Base-by-base conservation (phyloP, 2,888 invertebrate genomes). In the Gandaritis pyraliata region DNA sequence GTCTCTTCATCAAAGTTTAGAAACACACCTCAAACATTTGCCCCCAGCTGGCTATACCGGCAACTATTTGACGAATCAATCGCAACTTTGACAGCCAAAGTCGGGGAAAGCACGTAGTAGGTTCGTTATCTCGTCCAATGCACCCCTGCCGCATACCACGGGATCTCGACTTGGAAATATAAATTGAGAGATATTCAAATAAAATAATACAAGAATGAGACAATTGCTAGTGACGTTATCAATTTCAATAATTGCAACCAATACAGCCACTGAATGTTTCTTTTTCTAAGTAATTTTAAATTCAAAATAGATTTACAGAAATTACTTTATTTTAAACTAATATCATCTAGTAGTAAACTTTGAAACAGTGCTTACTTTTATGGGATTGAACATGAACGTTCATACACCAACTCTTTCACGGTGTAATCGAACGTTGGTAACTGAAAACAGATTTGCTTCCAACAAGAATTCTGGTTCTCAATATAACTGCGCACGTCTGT, bases 41-140 rank as follows among this genome's bases (percentile, higher is more conserved):
- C 51, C 64, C 57, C 38, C 48, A 59, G 61, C 49, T 41, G 57
- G 53, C 39, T 51, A 45, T 52, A 56, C 49, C 55, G 54, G 63
- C 71, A 64, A 77, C 76, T 78, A 77, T 84, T 82, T 78, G 77
- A 75, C 80, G 83, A 83, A 85, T 87, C 84, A 85, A 81, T 83
- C 76, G 73, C 58, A 85, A 85, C 75, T 87, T 85, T 85, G 83
- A 84, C 79, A 79, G 80, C 77, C 74, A 77, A 74, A 78, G 72
- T 72, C 72, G 71, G 73, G 73, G 69, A 74, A 72, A 74, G 80
- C 87, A 86, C 87, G 87, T 86, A 82, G 73, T 70, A 65, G 78
- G 78, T 86, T 86, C 85, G 87, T 87, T 86, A 85, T 84, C 83
- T 81, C 80, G 77, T 81, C 78, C 75, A 75, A 76, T 72, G 72